Evolutionary conservation across 2,888 invertebrate species (phyloP).

Genomic region (Plagiodera versicolora): DNA sequence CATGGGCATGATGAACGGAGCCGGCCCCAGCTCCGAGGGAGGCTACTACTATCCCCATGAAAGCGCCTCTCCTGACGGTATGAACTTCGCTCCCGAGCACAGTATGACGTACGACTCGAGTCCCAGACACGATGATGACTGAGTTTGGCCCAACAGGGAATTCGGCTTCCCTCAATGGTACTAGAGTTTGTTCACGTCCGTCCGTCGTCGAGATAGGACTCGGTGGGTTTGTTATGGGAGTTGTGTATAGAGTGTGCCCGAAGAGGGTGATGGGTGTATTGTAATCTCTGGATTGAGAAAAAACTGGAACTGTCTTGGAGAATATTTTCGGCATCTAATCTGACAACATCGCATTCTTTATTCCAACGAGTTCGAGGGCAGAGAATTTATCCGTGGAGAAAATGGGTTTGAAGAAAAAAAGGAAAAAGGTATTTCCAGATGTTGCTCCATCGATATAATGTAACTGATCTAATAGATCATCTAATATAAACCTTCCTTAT

Average conservation of each 20-base stretch:
- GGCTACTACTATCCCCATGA: constrained; percentile 71
- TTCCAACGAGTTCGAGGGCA: too few species aligned
- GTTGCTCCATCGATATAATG: too few species aligned
- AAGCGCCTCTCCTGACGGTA: constrained; percentile 69
- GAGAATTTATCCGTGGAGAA: too few species aligned
- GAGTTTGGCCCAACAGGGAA: constrained; percentile 65
- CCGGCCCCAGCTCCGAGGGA: constrained; percentile 56
- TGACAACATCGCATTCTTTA: too few species aligned
- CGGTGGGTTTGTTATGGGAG: constrained; percentile 22
- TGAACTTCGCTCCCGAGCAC: constrained; percentile 72
- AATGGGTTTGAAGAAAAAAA: too few species aligned
- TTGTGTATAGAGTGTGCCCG: constrained; percentile 21
- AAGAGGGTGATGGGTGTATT: background rate
- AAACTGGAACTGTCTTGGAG: too few species aligned
- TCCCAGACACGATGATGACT: constrained; percentile 77
- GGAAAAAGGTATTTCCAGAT: too few species aligned
- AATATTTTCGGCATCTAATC: too few species aligned
- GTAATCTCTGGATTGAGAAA: too few species aligned
- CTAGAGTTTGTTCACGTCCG: constrained; percentile 30
- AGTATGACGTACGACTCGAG: constrained; percentile 63
- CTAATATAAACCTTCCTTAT: too few species aligned
- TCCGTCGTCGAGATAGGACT: constrained; percentile 15
- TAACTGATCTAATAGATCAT: too few species aligned
- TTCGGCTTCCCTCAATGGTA: constrained; percentile 51
- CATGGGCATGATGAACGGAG: constrained; percentile 60